phyloP scores from a whole-genome alignment of 2,888 invertebrate species.

The Yponomeuta malinellus region DNA sequence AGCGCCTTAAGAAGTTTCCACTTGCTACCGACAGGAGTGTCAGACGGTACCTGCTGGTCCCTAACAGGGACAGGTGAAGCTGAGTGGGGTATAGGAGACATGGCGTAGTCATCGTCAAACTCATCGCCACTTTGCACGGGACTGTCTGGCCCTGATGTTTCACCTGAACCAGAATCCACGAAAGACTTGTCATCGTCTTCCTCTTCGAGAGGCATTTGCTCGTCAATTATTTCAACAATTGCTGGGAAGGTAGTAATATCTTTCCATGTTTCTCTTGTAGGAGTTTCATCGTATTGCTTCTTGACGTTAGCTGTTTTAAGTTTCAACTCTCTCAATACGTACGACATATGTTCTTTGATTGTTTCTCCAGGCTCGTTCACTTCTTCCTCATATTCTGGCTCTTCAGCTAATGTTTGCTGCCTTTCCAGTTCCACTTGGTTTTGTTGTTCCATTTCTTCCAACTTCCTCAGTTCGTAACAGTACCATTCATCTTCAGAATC shows the following conservation, averaged over 20 bases:
- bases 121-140: constrained; percentile 86
- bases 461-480: constrained; percentile 89
- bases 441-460: constrained; percentile 90
- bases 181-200: constrained; percentile 63
- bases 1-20: constrained; percentile 94
- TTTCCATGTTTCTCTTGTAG: constrained; percentile 59
- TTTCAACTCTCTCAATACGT: constrained; percentile 84
- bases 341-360: constrained; percentile 87
- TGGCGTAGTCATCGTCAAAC: constrained; percentile 79
- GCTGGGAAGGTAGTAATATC: constrained; percentile 67
- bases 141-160: constrained; percentile 92
- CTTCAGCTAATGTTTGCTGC: constrained; percentile 77
- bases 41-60: constrained; percentile 52
- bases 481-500: constrained; percentile 97
- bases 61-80: constrained; percentile 36
- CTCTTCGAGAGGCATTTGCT: constrained; percentile 37
- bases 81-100: constrained; percentile 59
- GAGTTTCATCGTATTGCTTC: constrained; percentile 57
- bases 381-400: constrained; percentile 71
- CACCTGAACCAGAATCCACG: constrained; percentile 84
- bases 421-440: constrained; percentile 80
- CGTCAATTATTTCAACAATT: constrained; percentile 59
- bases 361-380: constrained; percentile 78
- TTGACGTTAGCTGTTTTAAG: constrained; percentile 77
- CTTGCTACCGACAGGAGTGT: constrained; percentile 84